Percentiles rank a stretch among this genome's conserved stretches.
Conservation (phyloP, 2,888 invertebrate species). For the Rhingia rostrata region DNA sequence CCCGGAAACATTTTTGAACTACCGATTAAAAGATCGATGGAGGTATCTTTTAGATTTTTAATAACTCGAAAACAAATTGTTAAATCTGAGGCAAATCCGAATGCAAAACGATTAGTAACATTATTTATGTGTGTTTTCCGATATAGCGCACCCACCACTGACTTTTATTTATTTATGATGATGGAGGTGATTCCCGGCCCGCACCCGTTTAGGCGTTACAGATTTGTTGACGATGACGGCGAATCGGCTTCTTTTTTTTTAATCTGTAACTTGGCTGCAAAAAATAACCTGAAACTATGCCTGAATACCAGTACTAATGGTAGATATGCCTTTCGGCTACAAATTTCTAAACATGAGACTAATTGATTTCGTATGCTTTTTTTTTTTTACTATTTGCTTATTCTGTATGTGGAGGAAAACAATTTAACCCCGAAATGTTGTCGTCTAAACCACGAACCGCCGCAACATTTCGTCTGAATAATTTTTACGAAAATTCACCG, state of each 20-base stretch:
- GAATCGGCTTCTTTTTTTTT: conserved; percentile 36
- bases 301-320: conserved; percentile 50
- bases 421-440: conserved; percentile 62
- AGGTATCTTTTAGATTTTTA: conserved; percentile 44
- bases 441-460: conserved; percentile 53
- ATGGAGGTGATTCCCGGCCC: not conserved
- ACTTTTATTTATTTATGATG: conserved; percentile 48
- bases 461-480: conserved; percentile 69
- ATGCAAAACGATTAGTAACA: conserved; percentile 48
- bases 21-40: conserved; percentile 39
- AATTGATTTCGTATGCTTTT: conserved; percentile 48
- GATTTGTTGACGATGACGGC: conserved; percentile 51
- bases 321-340: conserved; percentile 49
- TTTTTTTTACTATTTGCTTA: not conserved
- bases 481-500: conserved; percentile 69
- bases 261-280: conserved; percentile 21
- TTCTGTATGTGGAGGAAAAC: not conserved
- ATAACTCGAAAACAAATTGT: conserved; percentile 49
- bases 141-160: conserved; percentile 41
- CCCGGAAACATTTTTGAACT: conserved; percentile 36
- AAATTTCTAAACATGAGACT: conserved; percentile 41
- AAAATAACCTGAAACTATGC: conserved; percentile 52
- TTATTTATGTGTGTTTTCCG: conserved; percentile 62
- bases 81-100: conserved; percentile 53
- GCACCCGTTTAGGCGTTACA: conserved; percentile 44